phyloP scores from a whole-genome alignment of 2,888 invertebrate species.

The Ectemnius lituratus region DNA sequence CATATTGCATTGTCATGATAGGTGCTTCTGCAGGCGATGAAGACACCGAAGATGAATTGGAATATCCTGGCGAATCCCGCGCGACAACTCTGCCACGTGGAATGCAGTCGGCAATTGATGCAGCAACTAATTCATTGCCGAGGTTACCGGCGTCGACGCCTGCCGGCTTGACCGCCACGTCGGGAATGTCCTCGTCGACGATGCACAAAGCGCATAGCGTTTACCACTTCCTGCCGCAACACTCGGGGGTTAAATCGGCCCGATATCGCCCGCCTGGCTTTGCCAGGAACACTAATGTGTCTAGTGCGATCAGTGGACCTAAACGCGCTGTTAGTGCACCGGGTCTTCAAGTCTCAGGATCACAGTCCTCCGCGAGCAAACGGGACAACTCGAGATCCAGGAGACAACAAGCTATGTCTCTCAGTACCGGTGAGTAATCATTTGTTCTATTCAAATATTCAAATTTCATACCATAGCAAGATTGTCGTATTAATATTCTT shows the following conservation, averaged over 20 bases:
- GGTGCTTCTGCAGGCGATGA: slow-evolving; percentile 79
- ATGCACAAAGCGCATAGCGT: slow-evolving; percentile 84
- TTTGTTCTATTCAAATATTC: background rate
- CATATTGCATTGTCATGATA: background rate
- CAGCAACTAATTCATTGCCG: slow-evolving; percentile 88
- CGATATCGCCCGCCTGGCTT: slow-evolving; percentile 92
- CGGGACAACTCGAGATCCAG: slow-evolving; percentile 80
- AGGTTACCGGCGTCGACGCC: slow-evolving; percentile 82
- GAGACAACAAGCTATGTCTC: slow-evolving; percentile 79
- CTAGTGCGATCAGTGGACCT: slow-evolving; percentile 77
- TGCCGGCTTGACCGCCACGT: slow-evolving; percentile 48
- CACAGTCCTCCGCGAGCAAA: slow-evolving; percentile 66
- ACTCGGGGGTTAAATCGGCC: slow-evolving; percentile 89
- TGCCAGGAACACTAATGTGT: slow-evolving; percentile 79
- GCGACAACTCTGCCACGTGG: slow-evolving; percentile 84
- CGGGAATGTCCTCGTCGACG: slow-evolving; percentile 67
- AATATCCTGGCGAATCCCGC: slow-evolving; percentile 76
- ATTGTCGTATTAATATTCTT: background rate
- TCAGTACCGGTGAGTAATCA: slow-evolving; percentile 75
- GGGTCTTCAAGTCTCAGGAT: slow-evolving; percentile 83
- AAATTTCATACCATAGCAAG: background rate
- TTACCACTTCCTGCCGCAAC: slow-evolving; percentile 80
- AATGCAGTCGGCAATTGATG: slow-evolving; percentile 79
- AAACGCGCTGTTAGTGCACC: slow-evolving; percentile 88
- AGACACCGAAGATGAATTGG: slow-evolving; percentile 76